Base-by-base conservation (phyloP, 2,888 invertebrate genomes). In the Drosophila kambysellisi region DNA sequence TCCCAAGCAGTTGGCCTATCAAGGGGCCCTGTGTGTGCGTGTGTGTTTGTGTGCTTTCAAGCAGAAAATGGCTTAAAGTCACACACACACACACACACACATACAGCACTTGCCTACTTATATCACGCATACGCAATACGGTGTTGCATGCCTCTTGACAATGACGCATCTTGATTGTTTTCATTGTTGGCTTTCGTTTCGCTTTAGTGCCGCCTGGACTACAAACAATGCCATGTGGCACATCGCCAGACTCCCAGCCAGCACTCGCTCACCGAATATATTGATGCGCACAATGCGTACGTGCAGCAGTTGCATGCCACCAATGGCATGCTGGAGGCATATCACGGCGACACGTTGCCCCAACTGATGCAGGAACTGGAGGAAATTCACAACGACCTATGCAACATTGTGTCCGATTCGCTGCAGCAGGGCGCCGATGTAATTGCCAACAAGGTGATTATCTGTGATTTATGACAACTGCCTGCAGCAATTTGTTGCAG, bases 251-350 rank as follows among this genome's bases (percentile, higher is more conserved):
- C 94, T 85, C 96, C 96, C 74, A 96, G 95, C 82, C 96, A 96
- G 66, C 95, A 95, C 50, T 95, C 95, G 63, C 93, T 96, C 82
- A 96, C 95, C 68, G 95, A 95, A 65, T 98, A 98, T 93, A 96
- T 98, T 92, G 98, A 98, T 92, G 96, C 97, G 17, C 98, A 99
- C 94, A 99, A 99, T 94, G 96, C 96, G 78, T 98, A 98, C 94
- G 96, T 99, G 74, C 97, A 98, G 86, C 98, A 98, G 92, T 94
- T 99, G 79, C 96, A 97, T 82, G 97, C 98, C 53, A 97, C 98
- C 81, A 99, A 99, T 92, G 97, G 97, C 43, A 97, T 98, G 96
- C 95, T 98, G 82, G 98, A 98, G 87, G 96, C 97, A 91, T 99
- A 98, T 94, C 96, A 97, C 92, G 95, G 95, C 82, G 95, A 96